Conservation (phyloP, 2,888 invertebrate species). For the Cerastoderma edule region DNA sequence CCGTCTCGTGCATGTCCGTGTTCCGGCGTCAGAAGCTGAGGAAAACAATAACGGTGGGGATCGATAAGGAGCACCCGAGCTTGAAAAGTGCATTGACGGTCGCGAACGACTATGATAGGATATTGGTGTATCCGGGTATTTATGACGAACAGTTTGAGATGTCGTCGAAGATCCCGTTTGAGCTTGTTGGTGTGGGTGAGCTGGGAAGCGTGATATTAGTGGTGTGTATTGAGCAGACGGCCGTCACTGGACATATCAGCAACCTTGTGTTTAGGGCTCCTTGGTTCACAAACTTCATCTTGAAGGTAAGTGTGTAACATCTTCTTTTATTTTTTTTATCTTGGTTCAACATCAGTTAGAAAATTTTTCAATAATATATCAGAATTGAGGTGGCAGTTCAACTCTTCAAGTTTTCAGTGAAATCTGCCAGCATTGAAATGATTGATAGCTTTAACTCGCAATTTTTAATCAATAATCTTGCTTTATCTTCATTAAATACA, state of each 20-base stretch:
- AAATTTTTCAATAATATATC: no score
- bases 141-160: slow-evolving; percentile 81
- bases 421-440: no score
- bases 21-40: slow-evolving; percentile 67
- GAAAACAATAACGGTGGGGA: slow-evolving; percentile 77
- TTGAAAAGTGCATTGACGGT: slow-evolving; percentile 76
- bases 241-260: slow-evolving; percentile 75
- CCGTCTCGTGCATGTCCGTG: slow-evolving; percentile 67
- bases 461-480: no score
- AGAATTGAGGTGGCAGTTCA: no score
- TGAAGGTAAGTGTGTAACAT: slow-evolving; percentile 78
- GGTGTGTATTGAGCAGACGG: slow-evolving; percentile 77
- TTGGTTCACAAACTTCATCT: slow-evolving; percentile 80
- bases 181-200: slow-evolving; percentile 77
- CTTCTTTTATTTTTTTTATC: no score
- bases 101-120: slow-evolving; percentile 77
- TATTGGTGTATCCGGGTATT: slow-evolving; percentile 78
- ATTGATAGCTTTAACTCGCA: no score
- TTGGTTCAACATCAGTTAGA: no score
- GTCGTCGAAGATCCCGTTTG: slow-evolving; percentile 79
- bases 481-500: no score
- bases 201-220: slow-evolving; percentile 78
- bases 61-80: slow-evolving; percentile 69
- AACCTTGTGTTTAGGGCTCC: slow-evolving; percentile 80
- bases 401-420: no score